Evolutionary conservation across 2,113 vertebrate species (phyloP).

Genomic region (Reinhardtius hippoglossoides): DNA sequence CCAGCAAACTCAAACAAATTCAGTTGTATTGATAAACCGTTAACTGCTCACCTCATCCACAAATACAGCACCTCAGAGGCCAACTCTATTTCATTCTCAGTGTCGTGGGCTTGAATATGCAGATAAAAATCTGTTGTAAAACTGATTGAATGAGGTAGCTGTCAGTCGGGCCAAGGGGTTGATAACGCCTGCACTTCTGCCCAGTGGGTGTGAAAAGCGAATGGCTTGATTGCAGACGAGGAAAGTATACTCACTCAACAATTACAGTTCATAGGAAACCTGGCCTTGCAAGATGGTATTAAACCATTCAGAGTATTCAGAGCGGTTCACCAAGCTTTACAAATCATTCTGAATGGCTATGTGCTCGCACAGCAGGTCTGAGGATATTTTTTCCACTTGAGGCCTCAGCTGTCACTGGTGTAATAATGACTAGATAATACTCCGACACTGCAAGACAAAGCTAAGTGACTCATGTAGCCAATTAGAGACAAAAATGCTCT

Average conservation of each 20-base stretch:
- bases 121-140: constrained; percentile 50
- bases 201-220: constrained; percentile 35
- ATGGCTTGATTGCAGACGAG: constrained; percentile 32
- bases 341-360: constrained; percentile 46
- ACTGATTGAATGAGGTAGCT: constrained; percentile 28
- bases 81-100: constrained; percentile 37
- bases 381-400: constrained; percentile 59
- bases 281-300: constrained; percentile 49
- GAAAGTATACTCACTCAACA: constrained; percentile 37
- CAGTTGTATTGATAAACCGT: constrained; percentile 34
- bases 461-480: constrained; percentile 52
- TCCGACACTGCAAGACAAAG: constrained; percentile 51
- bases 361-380: constrained; percentile 40
- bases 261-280: constrained; percentile 1
- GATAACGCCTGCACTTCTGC: constrained; percentile 47
- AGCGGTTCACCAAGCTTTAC: constrained; percentile 53
- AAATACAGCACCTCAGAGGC: constrained; percentile 31
- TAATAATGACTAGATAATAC: constrained; percentile 59
- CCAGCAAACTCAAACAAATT: constrained; percentile 26
- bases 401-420: constrained; percentile 38
- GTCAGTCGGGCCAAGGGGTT: constrained; percentile 27
- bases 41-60: constrained; percentile 31
- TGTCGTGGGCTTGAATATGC: constrained; percentile 41
- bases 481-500: background rate
- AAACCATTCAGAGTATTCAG: constrained; percentile 52